Conservation (phyloP, 2,888 invertebrate species). For the Protodeltote pygarga region DNA sequence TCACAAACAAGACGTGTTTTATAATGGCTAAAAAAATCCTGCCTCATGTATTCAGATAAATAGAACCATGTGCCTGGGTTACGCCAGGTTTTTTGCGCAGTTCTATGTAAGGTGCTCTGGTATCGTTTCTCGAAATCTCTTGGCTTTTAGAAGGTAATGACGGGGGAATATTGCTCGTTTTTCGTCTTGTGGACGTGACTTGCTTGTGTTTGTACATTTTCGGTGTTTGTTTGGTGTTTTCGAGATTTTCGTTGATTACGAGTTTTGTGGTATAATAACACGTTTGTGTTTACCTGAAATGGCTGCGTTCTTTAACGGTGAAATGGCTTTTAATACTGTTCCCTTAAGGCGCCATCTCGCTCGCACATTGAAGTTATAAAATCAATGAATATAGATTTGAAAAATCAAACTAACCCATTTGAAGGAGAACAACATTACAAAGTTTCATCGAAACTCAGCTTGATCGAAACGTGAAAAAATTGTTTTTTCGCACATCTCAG, state of each 20-base stretch:
- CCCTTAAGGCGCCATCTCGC: no score
- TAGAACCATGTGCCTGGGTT: slow-evolving; percentile 3
- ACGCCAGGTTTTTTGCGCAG: slow-evolving; percentile 30
- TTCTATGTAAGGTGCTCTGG: slow-evolving; percentile 37
- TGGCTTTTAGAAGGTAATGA: slow-evolving; percentile 47
- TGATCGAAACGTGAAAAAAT: no score
- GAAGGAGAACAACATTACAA: no score
- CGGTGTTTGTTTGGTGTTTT: slow-evolving; percentile 22
- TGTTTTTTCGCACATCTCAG: no score
- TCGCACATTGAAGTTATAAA: no score
- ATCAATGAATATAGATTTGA: no score
- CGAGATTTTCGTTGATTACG: slow-evolving; percentile 13
- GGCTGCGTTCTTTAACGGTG: no score
- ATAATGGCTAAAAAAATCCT: slow-evolving; percentile 46
- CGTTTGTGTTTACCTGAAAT: background rate
- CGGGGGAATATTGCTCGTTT: slow-evolving; percentile 42
- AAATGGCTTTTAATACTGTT: no score
- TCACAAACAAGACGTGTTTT: slow-evolving; percentile 53
- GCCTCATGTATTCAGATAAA: slow-evolving; percentile 28
- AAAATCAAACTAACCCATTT: no score
- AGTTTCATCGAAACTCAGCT: no score
- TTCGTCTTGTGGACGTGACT: slow-evolving; percentile 40
- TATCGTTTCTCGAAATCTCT: slow-evolving; percentile 49
- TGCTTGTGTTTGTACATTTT: slow-evolving; percentile 20
- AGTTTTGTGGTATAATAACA: slow-evolving; percentile 19